Evolutionary conservation across 2,113 vertebrate genomes (phyloP).

Genomic region (Chaetorhynchus papuensis): DNA sequence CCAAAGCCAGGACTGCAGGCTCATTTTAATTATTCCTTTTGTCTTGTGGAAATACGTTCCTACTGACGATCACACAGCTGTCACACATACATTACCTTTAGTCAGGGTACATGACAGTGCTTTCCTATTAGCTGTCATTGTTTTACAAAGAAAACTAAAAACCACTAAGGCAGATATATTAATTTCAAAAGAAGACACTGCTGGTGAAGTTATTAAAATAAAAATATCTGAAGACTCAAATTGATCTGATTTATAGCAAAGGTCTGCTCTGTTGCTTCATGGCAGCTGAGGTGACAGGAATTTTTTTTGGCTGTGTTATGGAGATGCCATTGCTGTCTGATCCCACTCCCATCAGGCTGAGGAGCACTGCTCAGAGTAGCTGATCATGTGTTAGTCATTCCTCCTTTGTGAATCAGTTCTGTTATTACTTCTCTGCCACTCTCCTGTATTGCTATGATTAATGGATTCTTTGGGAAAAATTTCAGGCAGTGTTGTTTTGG

Average conservation of each 20-base stretch:
- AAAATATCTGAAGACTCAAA: not conserved
- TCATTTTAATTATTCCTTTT: constrained; percentile 73
- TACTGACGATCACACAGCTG: constrained; percentile 64
- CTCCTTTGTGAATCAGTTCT: not conserved
- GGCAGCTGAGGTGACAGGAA: not conserved
- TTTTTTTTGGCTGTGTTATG: not conserved
- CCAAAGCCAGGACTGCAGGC: constrained; percentile 65
- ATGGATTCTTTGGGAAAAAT: not conserved
- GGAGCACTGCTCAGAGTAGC: not conserved
- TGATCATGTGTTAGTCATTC: not conserved
- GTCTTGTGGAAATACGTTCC: constrained; percentile 61
- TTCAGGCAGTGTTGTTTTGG: not conserved
- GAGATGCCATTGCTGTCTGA: not conserved
- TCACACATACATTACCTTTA: constrained; percentile 60
- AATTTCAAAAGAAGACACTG: constrained; percentile 45
- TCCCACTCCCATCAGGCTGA: not conserved
- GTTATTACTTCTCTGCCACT: not conserved
- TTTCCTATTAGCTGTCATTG: constrained; percentile 59
- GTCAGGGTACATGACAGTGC: constrained; percentile 45
- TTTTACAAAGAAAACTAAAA: constrained; percentile 37
- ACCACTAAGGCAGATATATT: constrained; percentile 41
- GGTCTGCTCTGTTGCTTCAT: not conserved
- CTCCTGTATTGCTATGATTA: not conserved
- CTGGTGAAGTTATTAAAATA: constrained; percentile 31
- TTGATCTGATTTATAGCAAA: not conserved